These are phyloP conservation scores for Trichomalopsis sarcophagae DNA, from an alignment of 1,140 invertebrate genomes.

Conservation along the genomic window DNA sequence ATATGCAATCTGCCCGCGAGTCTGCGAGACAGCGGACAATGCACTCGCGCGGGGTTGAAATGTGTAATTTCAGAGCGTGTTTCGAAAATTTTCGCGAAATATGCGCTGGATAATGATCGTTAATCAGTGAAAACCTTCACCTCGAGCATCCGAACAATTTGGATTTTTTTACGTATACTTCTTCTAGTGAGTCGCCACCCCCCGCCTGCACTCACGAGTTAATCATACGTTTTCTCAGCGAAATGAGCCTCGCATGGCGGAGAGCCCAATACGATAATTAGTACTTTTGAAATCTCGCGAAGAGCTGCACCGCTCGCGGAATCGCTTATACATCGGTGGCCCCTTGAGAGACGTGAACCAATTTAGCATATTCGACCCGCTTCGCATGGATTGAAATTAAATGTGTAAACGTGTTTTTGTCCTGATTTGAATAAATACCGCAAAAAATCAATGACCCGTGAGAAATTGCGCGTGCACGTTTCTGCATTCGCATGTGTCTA, in stretches of 20 bases:
- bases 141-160: neutral
- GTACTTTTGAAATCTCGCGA: slow-evolving; percentile 14
- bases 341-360: neutral
- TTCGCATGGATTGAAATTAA: slow-evolving; percentile 22
- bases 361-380: slow-evolving; percentile 29
- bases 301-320: neutral
- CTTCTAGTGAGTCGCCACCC: neutral
- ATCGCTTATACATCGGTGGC: neutral
- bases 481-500: neutral
- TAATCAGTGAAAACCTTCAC: neutral
- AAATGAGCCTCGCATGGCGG: slow-evolving; percentile 13
- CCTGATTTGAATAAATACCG: slow-evolving; percentile 24
- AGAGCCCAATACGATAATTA: slow-evolving; percentile 41
- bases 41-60: no score
- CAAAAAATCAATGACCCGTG: slow-evolving; percentile 17
- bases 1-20: no score
- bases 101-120: neutral
- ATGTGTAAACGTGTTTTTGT: neutral
- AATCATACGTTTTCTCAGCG: slow-evolving; percentile 42
- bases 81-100: no score
- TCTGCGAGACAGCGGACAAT: no score
- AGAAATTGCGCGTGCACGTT: neutral
- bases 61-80: no score
- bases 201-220: slow-evolving; percentile 5
- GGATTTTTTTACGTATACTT: neutral